These are phyloP conservation scores for Pocillopora damicornis DNA, from an alignment of 64 coral and sea anemone genomes.

Conservation along the genomic window DNA sequence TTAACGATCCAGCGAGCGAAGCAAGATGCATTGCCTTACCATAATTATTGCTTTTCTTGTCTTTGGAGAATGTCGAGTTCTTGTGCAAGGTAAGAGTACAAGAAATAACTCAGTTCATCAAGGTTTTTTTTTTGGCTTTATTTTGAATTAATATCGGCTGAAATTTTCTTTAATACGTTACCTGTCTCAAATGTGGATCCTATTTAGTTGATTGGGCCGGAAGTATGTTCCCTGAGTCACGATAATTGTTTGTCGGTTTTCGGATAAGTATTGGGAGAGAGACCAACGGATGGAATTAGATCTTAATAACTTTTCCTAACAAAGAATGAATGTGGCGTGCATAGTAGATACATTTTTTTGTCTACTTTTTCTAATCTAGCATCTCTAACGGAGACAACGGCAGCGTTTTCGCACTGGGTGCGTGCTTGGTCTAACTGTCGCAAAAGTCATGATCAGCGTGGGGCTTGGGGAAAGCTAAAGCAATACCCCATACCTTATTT, in stretches of 20 bases:
- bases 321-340: constrained; percentile 19
- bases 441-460: neutral
- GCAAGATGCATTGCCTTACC: too few species aligned
- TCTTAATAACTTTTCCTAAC: neutral
- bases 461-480: constrained; percentile 1
- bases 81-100: too few species aligned
- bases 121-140: too few species aligned
- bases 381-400: neutral
- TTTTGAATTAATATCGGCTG: too few species aligned
- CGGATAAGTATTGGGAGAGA: constrained; percentile 13
- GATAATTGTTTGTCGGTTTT: constrained; percentile 3
- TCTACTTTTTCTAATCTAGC: neutral
- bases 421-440: constrained; percentile 7
- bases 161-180: too few species aligned
- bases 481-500: constrained; percentile 4
- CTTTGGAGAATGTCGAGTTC: too few species aligned
- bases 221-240: constrained; percentile 9
- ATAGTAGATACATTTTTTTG: neutral
- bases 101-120: too few species aligned
- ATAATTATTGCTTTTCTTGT: too few species aligned
- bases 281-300: constrained; percentile 23
- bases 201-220: constrained; percentile 11
- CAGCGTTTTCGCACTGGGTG: constrained; percentile 20
- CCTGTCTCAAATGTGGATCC: too few species aligned
- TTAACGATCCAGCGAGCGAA: too few species aligned